A percentile compares a stretch with the other conserved stretches of the same genome.
These are phyloP conservation scores for Drosophila putrida DNA, from an alignment of 2,888 invertebrate species.

Conservation along the genomic window DNA sequence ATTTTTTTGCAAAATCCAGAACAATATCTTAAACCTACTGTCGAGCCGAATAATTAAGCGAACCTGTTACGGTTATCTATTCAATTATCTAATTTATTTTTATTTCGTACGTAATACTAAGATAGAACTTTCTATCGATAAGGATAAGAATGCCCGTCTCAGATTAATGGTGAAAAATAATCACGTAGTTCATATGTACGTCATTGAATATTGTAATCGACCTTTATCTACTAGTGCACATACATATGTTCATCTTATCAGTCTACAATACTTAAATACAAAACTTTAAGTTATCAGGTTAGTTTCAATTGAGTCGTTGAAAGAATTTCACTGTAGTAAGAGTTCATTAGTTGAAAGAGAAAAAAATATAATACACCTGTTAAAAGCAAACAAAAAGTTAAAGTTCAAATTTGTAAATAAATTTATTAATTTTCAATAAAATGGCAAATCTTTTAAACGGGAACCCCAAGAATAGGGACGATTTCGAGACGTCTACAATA, in stretches of 20 bases:
- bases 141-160: conserved; percentile 13
- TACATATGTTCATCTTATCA: conserved; percentile 17
- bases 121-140: conserved; percentile 23
- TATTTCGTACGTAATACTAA: conserved; percentile 8
- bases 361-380: not conserved
- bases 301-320: conserved; percentile 12
- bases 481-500: conserved; percentile 10
- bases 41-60: conserved; percentile 13
- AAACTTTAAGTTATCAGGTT: conserved; percentile 19
- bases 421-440: not conserved
- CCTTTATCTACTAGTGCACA: conserved; percentile 7
- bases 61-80: not conserved
- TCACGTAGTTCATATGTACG: conserved; percentile 3
- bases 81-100: not conserved
- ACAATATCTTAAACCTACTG: conserved; percentile 49
- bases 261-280: conserved; percentile 2
- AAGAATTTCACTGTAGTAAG: conserved; percentile 5
- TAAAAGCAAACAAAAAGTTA: not conserved
- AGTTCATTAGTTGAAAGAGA: not conserved
- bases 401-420: not conserved
- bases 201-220: conserved; percentile 20
- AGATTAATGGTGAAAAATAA: conserved; percentile 10
- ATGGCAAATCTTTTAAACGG: conserved; percentile 5
- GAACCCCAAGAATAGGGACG: not conserved
- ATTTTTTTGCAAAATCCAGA: conserved; percentile 68